phyloP scores from a whole-genome alignment of 2,113 vertebrate species.

The Oreamnos americanus region DNA sequence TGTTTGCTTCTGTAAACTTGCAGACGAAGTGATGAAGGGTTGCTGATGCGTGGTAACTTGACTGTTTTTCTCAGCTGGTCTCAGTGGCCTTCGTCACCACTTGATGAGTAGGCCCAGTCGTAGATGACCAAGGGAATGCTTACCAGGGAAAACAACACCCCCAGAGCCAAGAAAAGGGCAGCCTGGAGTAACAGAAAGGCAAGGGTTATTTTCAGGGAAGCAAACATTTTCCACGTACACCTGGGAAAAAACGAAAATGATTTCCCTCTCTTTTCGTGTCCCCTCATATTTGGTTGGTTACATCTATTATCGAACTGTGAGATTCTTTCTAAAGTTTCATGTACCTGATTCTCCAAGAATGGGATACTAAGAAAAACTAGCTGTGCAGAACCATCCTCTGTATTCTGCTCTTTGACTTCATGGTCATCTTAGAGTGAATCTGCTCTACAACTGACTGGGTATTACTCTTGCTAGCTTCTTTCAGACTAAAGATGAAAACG shows the following conservation, averaged over 20 bases:
- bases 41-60: slow-evolving; percentile 68
- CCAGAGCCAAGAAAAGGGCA: slow-evolving; percentile 81
- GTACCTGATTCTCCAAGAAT: background rate
- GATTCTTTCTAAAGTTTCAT: background rate
- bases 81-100: slow-evolving; percentile 66
- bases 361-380: background rate
- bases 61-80: slow-evolving; percentile 46
- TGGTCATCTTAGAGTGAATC: background rate
- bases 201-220: slow-evolving; percentile 43
- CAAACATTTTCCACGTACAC: background rate
- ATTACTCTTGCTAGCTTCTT: background rate
- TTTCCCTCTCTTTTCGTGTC: background rate
- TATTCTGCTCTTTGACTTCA: background rate
- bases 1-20: slow-evolving; percentile 77
- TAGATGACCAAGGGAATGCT: slow-evolving; percentile 88
- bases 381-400: background rate
- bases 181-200: slow-evolving; percentile 77
- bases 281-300: background rate
- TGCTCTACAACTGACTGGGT: background rate
- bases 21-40: slow-evolving; percentile 70
- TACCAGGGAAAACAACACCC: slow-evolving; percentile 83
- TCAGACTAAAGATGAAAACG: background rate
- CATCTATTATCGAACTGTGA: background rate
- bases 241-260: background rate
- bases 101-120: slow-evolving; percentile 81